A percentile compares a stretch with the other conserved stretches of the same genome.
phyloP scores from a whole-genome alignment of 2,888 invertebrate genomes.

The Caenorhabditis becei region DNA sequence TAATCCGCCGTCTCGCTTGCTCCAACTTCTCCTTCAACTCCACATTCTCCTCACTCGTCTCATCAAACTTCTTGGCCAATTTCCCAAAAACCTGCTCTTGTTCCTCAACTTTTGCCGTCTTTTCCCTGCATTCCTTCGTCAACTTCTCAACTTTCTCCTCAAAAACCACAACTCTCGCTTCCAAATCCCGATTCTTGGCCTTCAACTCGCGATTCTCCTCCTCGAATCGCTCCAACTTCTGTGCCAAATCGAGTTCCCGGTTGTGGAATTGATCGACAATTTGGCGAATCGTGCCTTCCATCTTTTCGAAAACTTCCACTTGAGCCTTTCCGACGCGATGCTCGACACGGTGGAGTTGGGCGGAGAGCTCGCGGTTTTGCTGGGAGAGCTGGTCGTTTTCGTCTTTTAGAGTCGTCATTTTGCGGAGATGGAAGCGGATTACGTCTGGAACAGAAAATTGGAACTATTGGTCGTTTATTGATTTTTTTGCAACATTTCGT shows the following conservation, averaged over 20 bases:
- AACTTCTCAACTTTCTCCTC: slow-evolving; percentile 5
- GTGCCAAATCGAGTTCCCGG: slow-evolving; percentile 30
- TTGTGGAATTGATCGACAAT: slow-evolving; percentile 50
- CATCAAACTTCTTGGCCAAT: slow-evolving; percentile 8
- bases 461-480: not conserved
- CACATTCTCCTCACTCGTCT: slow-evolving; percentile 18
- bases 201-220: slow-evolving; percentile 1
- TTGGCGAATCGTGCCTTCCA: slow-evolving; percentile 19
- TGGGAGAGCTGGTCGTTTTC: slow-evolving; percentile 32
- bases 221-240: slow-evolving; percentile 10
- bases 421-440: slow-evolving; percentile 35
- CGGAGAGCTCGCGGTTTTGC: slow-evolving; percentile 32
- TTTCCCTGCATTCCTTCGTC: slow-evolving; percentile 1
- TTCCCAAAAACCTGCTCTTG: slow-evolving; percentile 12
- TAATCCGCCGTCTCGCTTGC: not conserved
- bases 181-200: slow-evolving; percentile 8
- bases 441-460: slow-evolving; percentile 16
- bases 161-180: slow-evolving; percentile 6
- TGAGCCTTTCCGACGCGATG: slow-evolving; percentile 43
- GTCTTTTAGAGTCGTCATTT: slow-evolving; percentile 32
- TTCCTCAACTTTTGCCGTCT: slow-evolving; percentile 2
- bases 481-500: not conserved
- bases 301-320: slow-evolving; percentile 40
- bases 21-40: slow-evolving; percentile 26
- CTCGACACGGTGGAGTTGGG: slow-evolving; percentile 39